phyloP scores from a whole-genome alignment of 2,113 vertebrate genomes.

The Setophaga kirtlandii region DNA sequence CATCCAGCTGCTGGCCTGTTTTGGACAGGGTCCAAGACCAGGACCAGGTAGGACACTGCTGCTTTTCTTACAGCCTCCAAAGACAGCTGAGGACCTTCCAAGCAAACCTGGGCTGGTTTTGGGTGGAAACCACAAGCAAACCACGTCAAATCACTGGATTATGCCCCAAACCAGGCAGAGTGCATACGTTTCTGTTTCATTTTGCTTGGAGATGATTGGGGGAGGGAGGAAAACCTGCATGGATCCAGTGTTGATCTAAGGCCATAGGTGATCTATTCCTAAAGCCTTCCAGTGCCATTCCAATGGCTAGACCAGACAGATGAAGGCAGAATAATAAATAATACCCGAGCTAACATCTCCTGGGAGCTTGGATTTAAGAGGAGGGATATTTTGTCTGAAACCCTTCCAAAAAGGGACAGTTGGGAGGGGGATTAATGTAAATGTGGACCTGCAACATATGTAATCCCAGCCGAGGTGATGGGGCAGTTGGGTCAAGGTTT shows the following conservation, averaged over 20 bases:
- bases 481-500: neutral
- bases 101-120: neutral
- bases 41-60: slow-evolving; percentile 39
- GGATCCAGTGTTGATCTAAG: neutral
- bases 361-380: neutral
- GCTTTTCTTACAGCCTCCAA: slow-evolving; percentile 41
- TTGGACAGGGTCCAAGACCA: neutral
- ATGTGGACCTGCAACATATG: neutral
- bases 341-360: neutral
- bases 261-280: neutral
- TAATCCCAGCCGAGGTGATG: neutral
- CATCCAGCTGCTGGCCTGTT: slow-evolving; percentile 5
- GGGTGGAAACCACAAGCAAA: slow-evolving; percentile 40
- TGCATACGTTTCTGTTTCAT: neutral
- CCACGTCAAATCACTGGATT: neutral
- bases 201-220: neutral
- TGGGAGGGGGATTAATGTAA: neutral
- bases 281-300: neutral
- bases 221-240: neutral
- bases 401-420: neutral
- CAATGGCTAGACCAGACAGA: neutral
- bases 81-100: slow-evolving; percentile 27
- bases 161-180: slow-evolving; percentile 7
- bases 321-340: neutral
- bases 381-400: neutral